Conservation (phyloP, 2,113 vertebrate genomes). For the Felis catus region DNA sequence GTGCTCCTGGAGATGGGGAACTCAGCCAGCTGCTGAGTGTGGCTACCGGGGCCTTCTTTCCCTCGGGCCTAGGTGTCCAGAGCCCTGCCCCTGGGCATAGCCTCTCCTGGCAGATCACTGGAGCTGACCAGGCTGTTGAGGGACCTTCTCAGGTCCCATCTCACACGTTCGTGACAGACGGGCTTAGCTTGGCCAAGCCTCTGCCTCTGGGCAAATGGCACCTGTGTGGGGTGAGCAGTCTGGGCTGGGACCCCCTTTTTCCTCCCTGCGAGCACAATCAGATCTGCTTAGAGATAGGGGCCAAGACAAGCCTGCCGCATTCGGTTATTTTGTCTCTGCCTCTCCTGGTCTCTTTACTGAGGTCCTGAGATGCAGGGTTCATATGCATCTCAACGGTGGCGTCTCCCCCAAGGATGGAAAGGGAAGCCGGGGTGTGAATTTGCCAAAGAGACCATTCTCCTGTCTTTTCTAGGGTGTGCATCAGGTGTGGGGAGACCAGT, state of each 20-base stretch:
- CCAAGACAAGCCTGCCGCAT: neutral
- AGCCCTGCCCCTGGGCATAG: neutral
- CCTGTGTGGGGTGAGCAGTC: neutral
- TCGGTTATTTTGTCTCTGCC: no score
- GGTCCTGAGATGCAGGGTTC: neutral
- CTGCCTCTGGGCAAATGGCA: neutral
- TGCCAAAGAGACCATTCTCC: neutral
- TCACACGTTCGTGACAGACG: neutral
- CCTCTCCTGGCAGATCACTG: neutral
- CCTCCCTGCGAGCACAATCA: neutral
- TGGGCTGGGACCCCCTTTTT: neutral
- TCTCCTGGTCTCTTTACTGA: neutral
- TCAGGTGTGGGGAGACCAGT: neutral
- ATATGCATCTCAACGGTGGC: fast-evolving
- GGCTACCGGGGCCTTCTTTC: neutral
- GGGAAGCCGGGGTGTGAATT: neutral
- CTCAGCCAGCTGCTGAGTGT: no score
- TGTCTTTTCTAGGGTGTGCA: neutral
- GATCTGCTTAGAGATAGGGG: no score
- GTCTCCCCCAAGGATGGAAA: neutral
- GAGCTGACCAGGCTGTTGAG: neutral
- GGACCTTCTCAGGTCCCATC: neutral
- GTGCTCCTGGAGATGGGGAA: neutral
- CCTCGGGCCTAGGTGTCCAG: neutral
- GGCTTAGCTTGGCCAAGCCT: neutral